phyloP scores from a whole-genome alignment of 2,888 invertebrate genomes.

The Agonopterix alstromeriana region DNA sequence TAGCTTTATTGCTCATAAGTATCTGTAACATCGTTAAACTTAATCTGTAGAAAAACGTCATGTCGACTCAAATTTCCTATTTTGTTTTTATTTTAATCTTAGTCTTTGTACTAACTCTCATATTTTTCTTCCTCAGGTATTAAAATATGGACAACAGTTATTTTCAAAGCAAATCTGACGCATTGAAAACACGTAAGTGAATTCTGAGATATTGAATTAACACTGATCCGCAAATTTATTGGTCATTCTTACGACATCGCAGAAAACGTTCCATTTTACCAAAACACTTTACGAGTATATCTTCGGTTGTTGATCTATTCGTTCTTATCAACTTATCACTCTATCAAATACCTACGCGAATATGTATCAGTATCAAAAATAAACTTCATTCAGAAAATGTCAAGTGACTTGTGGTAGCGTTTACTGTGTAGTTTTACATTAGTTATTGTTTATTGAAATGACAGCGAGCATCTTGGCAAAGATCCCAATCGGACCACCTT shows the following conservation, averaged over 20 bases:
- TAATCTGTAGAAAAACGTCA: too few relatives aligned
- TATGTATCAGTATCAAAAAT: too few relatives aligned
- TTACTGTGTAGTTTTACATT: constrained; percentile 14
- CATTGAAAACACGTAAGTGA: constrained; percentile 32
- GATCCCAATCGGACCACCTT: constrained; percentile 44
- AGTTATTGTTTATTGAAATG: constrained; percentile 55
- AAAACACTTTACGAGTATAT: too few relatives aligned
- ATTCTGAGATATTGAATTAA: constrained; percentile 22
- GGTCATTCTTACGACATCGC: constrained; percentile 12
- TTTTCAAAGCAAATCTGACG: constrained; percentile 27
- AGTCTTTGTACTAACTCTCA: constrained; percentile 3
- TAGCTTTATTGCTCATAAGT: constrained; percentile 16
- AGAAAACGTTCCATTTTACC: not conserved
- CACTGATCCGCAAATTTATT: constrained; percentile 19
- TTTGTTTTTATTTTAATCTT: too few relatives aligned
- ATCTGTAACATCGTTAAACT: constrained; percentile 5
- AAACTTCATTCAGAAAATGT: too few relatives aligned
- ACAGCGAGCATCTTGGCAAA: constrained; percentile 46
- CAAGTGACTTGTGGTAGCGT: not conserved
- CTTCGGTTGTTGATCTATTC: too few relatives aligned
- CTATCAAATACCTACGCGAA: too few relatives aligned
- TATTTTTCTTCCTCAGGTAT: constrained; percentile 50
- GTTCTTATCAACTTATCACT: too few relatives aligned
- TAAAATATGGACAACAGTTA: constrained; percentile 23
- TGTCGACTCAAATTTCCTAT: too few relatives aligned